Evolutionary conservation across 2,888 invertebrate genomes (phyloP).

Genomic region (Nematopogon swammerdamellus): DNA sequence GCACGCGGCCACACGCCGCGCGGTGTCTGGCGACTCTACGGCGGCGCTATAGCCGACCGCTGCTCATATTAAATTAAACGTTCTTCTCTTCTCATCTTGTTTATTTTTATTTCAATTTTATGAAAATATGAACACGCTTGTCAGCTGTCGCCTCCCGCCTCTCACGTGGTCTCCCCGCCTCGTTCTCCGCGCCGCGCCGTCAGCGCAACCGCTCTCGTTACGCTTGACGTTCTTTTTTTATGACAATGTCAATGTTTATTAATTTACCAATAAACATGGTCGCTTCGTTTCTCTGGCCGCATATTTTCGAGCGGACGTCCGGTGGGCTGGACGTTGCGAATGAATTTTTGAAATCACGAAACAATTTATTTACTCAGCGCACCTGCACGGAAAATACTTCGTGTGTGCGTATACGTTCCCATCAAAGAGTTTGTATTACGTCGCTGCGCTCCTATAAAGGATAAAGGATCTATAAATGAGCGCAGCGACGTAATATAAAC

Average conservation of each 20-base stretch:
- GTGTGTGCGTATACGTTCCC: too few relatives aligned
- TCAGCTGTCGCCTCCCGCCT: too few relatives aligned
- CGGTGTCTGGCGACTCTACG: neutral
- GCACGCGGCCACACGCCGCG: neutral
- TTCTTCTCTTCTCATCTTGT: slow-evolving; percentile 40
- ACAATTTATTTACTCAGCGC: too few relatives aligned
- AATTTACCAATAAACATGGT: slow-evolving; percentile 48
- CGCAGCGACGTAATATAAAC: too few relatives aligned
- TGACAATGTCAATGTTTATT: slow-evolving; percentile 49
- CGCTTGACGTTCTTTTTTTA: slow-evolving; percentile 22
- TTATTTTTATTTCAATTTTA: slow-evolving; percentile 47
- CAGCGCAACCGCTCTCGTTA: neutral
- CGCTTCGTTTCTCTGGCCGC: too few relatives aligned
- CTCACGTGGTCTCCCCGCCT: neutral
- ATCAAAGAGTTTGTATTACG: too few relatives aligned
- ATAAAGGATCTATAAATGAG: too few relatives aligned
- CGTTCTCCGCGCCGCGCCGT: neutral
- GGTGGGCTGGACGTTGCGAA: too few relatives aligned
- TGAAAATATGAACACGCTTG: slow-evolving; percentile 47
- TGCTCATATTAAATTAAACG: slow-evolving; percentile 52
- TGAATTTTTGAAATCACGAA: too few relatives aligned
- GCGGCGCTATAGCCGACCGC: slow-evolving; percentile 20
- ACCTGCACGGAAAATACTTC: too few relatives aligned
- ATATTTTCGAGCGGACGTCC: too few relatives aligned
- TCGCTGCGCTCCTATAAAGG: too few relatives aligned